Evolutionary conservation across 2,888 invertebrate species (phyloP), one percentile per base, ranked within the genome.

Genomic region (Xiphydria camelus): DNA sequence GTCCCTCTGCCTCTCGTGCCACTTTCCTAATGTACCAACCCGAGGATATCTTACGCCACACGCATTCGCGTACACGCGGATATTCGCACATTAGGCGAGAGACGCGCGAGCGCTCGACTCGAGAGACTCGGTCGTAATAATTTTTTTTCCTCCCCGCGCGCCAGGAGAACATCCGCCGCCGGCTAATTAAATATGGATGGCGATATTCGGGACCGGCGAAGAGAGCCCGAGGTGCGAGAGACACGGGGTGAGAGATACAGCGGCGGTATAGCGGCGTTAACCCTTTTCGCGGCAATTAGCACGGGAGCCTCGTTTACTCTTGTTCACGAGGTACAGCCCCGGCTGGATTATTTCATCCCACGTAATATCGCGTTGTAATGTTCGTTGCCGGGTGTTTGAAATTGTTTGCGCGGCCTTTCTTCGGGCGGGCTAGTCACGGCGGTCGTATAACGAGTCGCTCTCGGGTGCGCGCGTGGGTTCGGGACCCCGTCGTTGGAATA

Each of bases 211-310:
- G 45, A 52, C 55, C 15, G 37, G 41, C 46, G 47, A 44, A 45
- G 51, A 29, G n/a, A 41, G 7, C 6, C 23, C 23, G 23, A 6
- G 23, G 23, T n/a, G 23, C 23, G 23, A n/a, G 6, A n/a, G 23
- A 7, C 6, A 23, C 23, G 23, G 23, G 23, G 23, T 6, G 23
- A n/a, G 6, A 10, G 45, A 38, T 36, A 18, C 14, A 35, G 39
- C 4, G 21, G 35, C 12, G 6, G 32, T 6, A 12, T 31, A 38
- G 43, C 59, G 59, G 64, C 62, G 66, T 63, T 68, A 69, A 70
- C 69, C 69, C 68, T 68, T 70, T 68, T 67, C 68, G 65, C 64
- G 65, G 68, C 64, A 70, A 70, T 70, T 70, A 70, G 68, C 65
- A 63, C 66, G 60, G 57, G 59, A 55, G 61, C 62, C 65, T 64